These are phyloP conservation scores for Copsychus sechellarum DNA, from an alignment of 2,113 vertebrate species.

Conservation along the genomic window DNA sequence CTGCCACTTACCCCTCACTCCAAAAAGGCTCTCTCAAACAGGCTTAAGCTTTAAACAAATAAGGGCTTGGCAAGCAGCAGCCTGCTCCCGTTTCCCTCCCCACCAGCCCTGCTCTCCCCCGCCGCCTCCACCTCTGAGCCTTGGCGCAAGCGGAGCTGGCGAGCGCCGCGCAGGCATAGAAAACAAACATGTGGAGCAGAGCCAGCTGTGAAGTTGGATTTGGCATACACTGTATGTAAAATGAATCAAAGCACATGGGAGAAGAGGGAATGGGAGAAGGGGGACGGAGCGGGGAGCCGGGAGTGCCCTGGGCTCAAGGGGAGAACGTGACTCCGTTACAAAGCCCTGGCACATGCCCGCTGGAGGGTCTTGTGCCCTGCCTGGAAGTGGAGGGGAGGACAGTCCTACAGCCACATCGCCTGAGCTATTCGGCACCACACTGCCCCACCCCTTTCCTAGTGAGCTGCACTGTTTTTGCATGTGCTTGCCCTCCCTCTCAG, in stretches of 20 bases:
- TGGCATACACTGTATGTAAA: conserved; percentile 49
- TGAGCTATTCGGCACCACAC: accelerated
- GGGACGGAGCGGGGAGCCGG: not conserved
- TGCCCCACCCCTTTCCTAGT: not conserved
- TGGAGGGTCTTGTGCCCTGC: not conserved
- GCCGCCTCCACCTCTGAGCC: not conserved
- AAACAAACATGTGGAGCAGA: conserved; percentile 70
- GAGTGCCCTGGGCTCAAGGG: not conserved
- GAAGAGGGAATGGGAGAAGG: not conserved
- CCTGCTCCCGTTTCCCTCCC: conserved; percentile 41
- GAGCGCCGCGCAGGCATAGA: conserved; percentile 42
- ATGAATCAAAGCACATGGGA: conserved; percentile 30
- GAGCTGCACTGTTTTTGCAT: not conserved
- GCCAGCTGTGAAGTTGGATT: conserved; percentile 65
- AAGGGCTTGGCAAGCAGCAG: conserved; percentile 66
- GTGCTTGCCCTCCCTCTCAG: not conserved
- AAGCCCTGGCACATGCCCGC: not conserved
- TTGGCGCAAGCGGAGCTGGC: conserved; percentile 18
- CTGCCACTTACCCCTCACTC: conserved; percentile 68
- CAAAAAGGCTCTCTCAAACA: conserved; percentile 68
- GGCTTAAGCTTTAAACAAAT: conserved; percentile 77
- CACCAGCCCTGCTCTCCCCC: not conserved
- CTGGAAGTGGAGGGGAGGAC: not conserved
- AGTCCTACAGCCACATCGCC: not conserved
- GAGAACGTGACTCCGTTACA: not conserved